Evolutionary conservation across 2,797 vertebrate species (phyloP), one percentile per base, ranked within the genome.

Genomic region (Bucorvus abyssinicus): DNA sequence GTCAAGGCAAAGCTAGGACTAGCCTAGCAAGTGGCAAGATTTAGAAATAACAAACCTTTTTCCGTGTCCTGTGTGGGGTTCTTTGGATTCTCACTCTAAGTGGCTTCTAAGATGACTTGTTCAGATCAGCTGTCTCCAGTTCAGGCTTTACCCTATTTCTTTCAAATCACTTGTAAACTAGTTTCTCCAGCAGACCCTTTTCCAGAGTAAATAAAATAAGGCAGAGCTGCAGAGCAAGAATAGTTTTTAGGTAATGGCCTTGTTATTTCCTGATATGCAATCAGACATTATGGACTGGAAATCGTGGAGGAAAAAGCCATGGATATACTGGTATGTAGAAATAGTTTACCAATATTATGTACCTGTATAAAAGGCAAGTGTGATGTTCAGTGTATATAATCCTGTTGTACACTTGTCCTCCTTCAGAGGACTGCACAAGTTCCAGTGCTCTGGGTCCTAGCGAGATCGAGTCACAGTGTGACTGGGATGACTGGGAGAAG

Each of bases 1-100:
- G 3, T 0, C 57, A n/a, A 11, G 6, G 6, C 9, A 67, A 95
- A 86, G 40, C 29, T 49, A 60, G 47, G 64, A n/a, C 38, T 80
- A 40, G 36, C n/a, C 27, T 60, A 64, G 64, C 14, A 83, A 63
- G 84, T 10, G 24, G 60, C 17, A 60, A 71, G 53, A 40, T 74
- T 76, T 76, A 16, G 52, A n/a, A 40, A 15, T 40, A 71, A 7
- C 15, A 70, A 53, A 14, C 7, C 4, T 57, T 50, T 60, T 49
- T 42, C 12, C 2, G 2, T 67, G 7, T 77, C 23, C 17, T 50
- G 1, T 64, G 89, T 30, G 1, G 1, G 0, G 2, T 84, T 87
- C 14, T 91, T 86, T 70, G 64, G 15, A 30, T 84, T 91, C 30
- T 8, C 7, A 40, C 45, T 88, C 42, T 9, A 1, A 22, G 6